Base-by-base conservation (phyloP, 2,113 vertebrate genomes). In the Paracanthobrama guichenoti region DNA sequence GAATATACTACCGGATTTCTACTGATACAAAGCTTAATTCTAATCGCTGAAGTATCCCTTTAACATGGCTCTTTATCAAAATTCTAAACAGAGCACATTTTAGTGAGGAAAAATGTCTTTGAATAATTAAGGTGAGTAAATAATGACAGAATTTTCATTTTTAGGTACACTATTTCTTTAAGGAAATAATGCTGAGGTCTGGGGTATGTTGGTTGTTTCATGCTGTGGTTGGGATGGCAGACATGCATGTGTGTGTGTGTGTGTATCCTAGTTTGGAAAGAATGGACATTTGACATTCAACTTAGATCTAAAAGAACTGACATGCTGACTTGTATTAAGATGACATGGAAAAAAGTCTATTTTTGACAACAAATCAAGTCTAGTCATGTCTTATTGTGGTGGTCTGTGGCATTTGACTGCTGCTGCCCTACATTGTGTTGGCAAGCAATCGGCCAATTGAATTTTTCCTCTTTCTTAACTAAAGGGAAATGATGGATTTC, bases 401-500 rank as follows among this genome's bases (percentile, higher is more conserved):
- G 39, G 46, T 57, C 44, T 50, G 20, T 31, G 39, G 79, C 69
- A 44, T 85, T 66, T 67, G 83, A 62, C 75, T 74, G 69, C 55
- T 24, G 57, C 76, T 64, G 82, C 53, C 80, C 55, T 66, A 50
- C 82, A 69, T 86, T 55, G 44, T 74, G 31, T 84, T 88, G 86
- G 79, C 84, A 85, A 86, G 62, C 22, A 14, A 4, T 59, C 28
- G 31, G 53, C 28, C 75, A 66, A 76, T 85, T 79, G 55, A 83
- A 82, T 69, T 84, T 80, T 87, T 84, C 88, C 85, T 79, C 72
- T 86, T 84, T 57, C 72, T 86, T 88, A 77, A 78, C 76, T 88
- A 79, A 62, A 74, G 60, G 83, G 84, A 84, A 89, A 83, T 83
- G 24, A 84, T 62, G 46, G 83, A 83, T 85, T 86, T 85, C 77